Conservation (phyloP, 2,113 vertebrate species). For the rabbit (Oryctolagus cuniculus) region mOryCun1.1 NC_091440.1:75116501-75117000, state of each 20-base stretch:
- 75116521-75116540: neutral
- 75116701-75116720: neutral
- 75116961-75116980: neutral
- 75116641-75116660: neutral
- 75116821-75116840: neutral
- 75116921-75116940: neutral
- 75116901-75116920: neutral
- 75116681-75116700: neutral
- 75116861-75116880: neutral
- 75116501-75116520: neutral
- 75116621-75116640: neutral
- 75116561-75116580: neutral
- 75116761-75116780: neutral
- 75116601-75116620: neutral
- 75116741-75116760: neutral
- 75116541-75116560: neutral
- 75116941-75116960: neutral
- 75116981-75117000: neutral
- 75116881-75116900: accelerated
- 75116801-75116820: neutral
- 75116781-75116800: neutral
- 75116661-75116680: neutral
- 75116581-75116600: neutral
- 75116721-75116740: neutral
- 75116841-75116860: neutral